Base-by-base conservation (phyloP, 2,797 vertebrate genomes). In the Neostethus bicornis region DNA sequence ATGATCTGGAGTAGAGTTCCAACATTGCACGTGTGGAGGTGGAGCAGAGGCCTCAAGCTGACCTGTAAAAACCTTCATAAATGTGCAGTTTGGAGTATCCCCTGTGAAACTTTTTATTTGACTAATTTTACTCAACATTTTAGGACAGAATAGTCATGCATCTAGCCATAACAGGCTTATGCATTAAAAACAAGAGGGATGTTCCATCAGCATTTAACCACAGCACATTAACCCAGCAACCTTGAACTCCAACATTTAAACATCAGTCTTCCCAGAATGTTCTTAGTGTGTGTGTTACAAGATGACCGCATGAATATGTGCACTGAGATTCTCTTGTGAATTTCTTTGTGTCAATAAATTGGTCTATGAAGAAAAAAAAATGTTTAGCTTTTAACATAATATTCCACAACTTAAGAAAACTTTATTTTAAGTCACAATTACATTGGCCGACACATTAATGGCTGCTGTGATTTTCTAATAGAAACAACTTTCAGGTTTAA, bases 181-280 rank as follows among this genome's bases (percentile, higher is more conserved):
- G 9, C n/a, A 14, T 70, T n/a, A 14, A 9, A 4, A 14, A 16
- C 20, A 42, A 42, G 4, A 31, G 3, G 12, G 29, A 31, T 29
- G 32, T 14, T 31, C 5, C 7, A 32, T n/a, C 34, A 31, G 72
- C 38, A 53, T 45, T 39, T 21, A 19, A 38, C 37, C 20, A 46
- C 35, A 19, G 66, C 12, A 14, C 57, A 55, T 5, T 43, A 62
- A 75, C 67, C 69, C 31, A 13, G 23, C 48, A 43, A 38, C 20
- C 29, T 25, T 55, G 5, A 68, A 39, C 21, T 13, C 17, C 11
- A 26, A 6, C 21, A 25, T 23, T 8, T 39, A 61, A 56, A 54
- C 39, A 60, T 21, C 41, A 44, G 12, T 52, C 17, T 78, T 75
- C 63, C 50, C 14, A 24, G 66, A 81, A 79, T 35, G 31, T 59